Evolutionary conservation across 2,113 vertebrate genomes (phyloP).

Genomic region (Chitala chitala): DNA sequence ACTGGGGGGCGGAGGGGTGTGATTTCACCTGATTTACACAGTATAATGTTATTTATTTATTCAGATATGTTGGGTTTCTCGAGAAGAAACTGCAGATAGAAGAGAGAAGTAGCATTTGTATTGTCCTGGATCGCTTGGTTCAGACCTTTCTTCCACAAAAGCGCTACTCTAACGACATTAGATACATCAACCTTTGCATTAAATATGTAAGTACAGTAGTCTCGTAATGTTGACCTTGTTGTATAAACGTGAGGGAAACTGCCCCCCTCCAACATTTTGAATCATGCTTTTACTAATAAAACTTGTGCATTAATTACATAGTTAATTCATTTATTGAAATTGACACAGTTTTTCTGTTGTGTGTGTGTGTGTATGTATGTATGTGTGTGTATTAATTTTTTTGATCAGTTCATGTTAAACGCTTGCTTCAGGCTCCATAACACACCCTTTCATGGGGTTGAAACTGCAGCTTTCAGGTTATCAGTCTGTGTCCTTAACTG

Average conservation of each 20-base stretch:
- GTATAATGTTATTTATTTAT: neutral
- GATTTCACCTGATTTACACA: too few relatives aligned
- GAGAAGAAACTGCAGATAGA: constrained; percentile 53
- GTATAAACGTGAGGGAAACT: too few relatives aligned
- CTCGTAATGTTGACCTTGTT: neutral
- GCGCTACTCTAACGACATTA: constrained; percentile 68
- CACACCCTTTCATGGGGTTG: too few relatives aligned
- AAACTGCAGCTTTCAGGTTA: neutral
- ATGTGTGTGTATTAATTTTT: too few relatives aligned
- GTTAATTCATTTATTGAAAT: too few relatives aligned
- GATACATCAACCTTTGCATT: constrained; percentile 77
- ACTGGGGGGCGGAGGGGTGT: too few relatives aligned
- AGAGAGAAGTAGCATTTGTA: constrained; percentile 39
- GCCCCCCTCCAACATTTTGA: too few relatives aligned
- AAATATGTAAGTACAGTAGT: constrained; percentile 67
- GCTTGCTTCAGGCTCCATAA: too few relatives aligned
- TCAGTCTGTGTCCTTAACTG: neutral
- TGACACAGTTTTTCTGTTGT: neutral
- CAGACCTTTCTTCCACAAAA: constrained; percentile 62
- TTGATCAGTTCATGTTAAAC: too few relatives aligned
- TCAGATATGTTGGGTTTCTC: constrained; percentile 71
- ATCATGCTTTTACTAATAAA: too few relatives aligned
- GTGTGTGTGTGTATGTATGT: neutral
- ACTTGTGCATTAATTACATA: too few relatives aligned
- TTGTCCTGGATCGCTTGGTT: constrained; percentile 70